Percentiles rank a stretch among this genome's conserved stretches.
phyloP scores from a whole-genome alignment of 1,140 invertebrate genomes.

The Tribolium castaneum region DNA sequence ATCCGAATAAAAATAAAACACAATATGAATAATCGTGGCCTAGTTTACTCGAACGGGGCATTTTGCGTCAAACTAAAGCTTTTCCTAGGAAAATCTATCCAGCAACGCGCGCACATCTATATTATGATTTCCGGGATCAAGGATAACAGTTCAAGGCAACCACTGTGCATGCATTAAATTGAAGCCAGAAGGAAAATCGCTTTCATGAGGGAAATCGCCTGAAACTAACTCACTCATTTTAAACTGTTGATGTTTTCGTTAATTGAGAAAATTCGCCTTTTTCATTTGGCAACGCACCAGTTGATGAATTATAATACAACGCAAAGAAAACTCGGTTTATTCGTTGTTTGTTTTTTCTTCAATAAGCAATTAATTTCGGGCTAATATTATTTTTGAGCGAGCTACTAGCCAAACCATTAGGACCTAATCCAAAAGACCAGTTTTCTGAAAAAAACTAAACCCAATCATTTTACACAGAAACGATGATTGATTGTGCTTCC shows the following conservation, averaged over 20 bases:
- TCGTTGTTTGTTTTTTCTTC: background rate
- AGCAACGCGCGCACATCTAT: constrained; percentile 18
- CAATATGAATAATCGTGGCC: background rate
- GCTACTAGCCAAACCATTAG: background rate
- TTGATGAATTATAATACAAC: background rate
- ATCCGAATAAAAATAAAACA: background rate
- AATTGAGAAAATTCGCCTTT: background rate
- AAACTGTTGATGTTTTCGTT: background rate
- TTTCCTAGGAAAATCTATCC: constrained; percentile 18
- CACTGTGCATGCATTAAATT: constrained; percentile 5
- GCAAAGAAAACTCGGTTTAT: background rate
- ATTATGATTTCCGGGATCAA: constrained; percentile 22
- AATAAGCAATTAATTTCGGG: background rate
- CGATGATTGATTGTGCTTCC: background rate
- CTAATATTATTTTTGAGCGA: background rate
- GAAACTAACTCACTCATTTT: background rate
- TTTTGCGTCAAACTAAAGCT: constrained; percentile 7
- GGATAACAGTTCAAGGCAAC: constrained; percentile 26
- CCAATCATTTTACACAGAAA: background rate
- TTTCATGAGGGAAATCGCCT: background rate
- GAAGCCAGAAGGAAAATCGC: background rate
- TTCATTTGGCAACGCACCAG: background rate
- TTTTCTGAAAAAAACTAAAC: background rate
- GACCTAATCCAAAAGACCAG: background rate
- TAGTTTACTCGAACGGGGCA: background rate